A percentile compares a stretch with the other conserved stretches of the same genome.
Conservation (phyloP, 2,888 invertebrate species). For the Disparrhopalites patrizii region DNA sequence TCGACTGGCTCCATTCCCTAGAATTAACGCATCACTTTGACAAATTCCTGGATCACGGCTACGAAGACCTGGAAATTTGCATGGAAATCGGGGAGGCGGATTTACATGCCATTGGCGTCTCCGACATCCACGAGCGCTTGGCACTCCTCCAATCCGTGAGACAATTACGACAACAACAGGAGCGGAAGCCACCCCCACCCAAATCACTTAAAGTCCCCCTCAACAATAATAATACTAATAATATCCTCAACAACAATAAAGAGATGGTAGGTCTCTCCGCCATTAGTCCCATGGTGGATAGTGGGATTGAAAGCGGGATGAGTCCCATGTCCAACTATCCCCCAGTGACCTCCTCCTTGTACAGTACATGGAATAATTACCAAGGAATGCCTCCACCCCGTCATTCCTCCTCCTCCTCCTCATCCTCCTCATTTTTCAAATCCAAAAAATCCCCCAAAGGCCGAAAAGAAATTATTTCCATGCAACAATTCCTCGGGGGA, state of each 20-base stretch:
- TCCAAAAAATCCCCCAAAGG: no score
- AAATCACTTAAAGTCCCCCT: background rate
- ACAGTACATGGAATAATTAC: background rate
- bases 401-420: no score
- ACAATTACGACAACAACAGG: constrained; percentile 31
- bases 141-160: constrained; percentile 44
- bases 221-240: background rate
- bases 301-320: background rate
- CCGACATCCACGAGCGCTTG: constrained; percentile 45
- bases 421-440: no score
- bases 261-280: background rate
- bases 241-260: background rate
- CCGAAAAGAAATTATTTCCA: no score
- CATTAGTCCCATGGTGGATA: background rate
- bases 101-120: constrained; percentile 42
- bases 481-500: no score
- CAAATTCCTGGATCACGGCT: constrained; percentile 41
- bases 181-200: background rate
- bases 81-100: constrained; percentile 44
- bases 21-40: constrained; percentile 44
- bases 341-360: background rate
- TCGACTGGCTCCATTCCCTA: constrained; percentile 42
- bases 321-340: background rate
- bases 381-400: no score
- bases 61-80: constrained; percentile 40